Base-by-base conservation (phyloP, 2,113 vertebrate genomes). In the Crotophaga sulcirostris region DNA sequence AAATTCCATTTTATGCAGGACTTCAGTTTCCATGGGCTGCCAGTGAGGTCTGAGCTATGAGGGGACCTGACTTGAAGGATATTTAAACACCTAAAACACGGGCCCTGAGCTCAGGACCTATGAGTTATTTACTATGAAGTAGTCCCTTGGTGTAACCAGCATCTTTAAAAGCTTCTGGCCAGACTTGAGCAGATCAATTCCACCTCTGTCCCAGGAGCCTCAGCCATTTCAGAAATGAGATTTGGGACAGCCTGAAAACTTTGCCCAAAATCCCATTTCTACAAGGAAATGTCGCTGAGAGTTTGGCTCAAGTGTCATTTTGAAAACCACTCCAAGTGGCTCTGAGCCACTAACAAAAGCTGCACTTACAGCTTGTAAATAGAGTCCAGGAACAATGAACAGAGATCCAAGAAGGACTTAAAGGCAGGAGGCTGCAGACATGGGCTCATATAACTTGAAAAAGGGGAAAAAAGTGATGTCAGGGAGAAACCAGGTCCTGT, bases 391-490 rank as follows among this genome's bases (percentile, higher is more conserved):
- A 74, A 9, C 31, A 69, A 75, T 1, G 1, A 66, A 7, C 34
- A 44, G 78, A 56, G 74, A 58, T 51, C 23, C 69, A 51, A 13
- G 34, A 29, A 24, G 25, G 19, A 21, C 18, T 36, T 44, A 11
- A 44, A 18, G 69, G 47, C 12, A 87, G 64, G 42, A 90, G 52
- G 23, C 52, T 75, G 56, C 11, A 36, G 16, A 6, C 44, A 26
- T 3, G 12, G 38, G 25, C 31, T 40, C 3, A 0, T 3, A 1
- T 4, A 29, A 36, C 15, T 7, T 1, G 7, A n/a, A 19, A 51
- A 69, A 49, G 13, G 66, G 54, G 59, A 31, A 38, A 25, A 11
- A 55, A 74, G n/a, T 1, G 0, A 33, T 0, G 4, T 10, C 29
- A 56, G 45, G 54, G 44, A 73, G 13, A 49, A 18, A 11, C 12